These are phyloP conservation scores for Melipona beecheii DNA, from an alignment of 2,888 invertebrate genomes.

Conservation along the genomic window DNA sequence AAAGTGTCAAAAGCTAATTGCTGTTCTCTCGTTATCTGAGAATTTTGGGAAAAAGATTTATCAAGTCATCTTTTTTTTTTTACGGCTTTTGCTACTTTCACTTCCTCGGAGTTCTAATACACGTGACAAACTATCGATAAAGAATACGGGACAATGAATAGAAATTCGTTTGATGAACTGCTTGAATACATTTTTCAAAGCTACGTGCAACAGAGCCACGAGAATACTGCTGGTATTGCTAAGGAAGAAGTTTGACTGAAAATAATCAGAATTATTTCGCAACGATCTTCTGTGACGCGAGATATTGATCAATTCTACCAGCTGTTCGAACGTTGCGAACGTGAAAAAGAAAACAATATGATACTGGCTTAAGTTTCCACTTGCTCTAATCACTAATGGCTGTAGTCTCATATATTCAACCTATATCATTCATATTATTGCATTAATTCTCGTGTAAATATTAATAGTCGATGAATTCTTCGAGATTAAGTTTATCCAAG, in stretches of 20 bases:
- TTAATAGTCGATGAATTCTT: slow-evolving; percentile 70
- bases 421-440: slow-evolving; percentile 73
- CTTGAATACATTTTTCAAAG: slow-evolving; percentile 16
- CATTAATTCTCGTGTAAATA: slow-evolving; percentile 80
- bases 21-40: neutral
- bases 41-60: slow-evolving; percentile 4
- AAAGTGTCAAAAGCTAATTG: slow-evolving; percentile 51
- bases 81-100: slow-evolving; percentile 65
- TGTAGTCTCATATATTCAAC: slow-evolving; percentile 74
- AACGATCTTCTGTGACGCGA: neutral
- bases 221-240: neutral
- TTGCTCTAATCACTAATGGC: slow-evolving; percentile 71
- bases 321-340: neutral
- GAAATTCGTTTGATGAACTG: neutral
- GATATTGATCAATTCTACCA: slow-evolving; percentile 22
- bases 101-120: slow-evolving; percentile 44
- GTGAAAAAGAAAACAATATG: slow-evolving; percentile 33
- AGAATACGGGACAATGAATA: slow-evolving; percentile 5
- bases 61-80: slow-evolving; percentile 7
- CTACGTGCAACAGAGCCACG: neutral
- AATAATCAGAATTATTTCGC: neutral
- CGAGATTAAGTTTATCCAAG: slow-evolving; percentile 54
- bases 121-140: neutral
- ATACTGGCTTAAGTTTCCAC: slow-evolving; percentile 68
- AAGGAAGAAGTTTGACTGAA: neutral